Conservation (phyloP, 1,140 invertebrate genomes). For the Neodiprion pinetum region DNA sequence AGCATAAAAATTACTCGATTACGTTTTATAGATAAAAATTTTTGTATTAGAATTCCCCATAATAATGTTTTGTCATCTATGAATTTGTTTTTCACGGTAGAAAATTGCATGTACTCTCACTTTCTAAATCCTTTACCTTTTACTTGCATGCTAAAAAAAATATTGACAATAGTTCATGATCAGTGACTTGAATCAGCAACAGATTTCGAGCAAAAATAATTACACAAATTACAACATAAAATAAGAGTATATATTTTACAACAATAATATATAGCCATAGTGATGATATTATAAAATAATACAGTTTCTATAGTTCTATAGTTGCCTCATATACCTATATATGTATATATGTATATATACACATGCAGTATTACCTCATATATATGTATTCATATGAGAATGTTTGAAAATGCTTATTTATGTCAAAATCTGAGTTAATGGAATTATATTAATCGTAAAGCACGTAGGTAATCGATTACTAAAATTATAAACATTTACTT, state of each 20-base stretch:
- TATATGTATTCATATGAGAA: not conserved
- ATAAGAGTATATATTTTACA: conserved; percentile 23
- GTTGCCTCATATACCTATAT: not conserved
- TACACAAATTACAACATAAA: conserved; percentile 15
- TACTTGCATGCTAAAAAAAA: conserved; percentile 17
- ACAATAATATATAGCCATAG: conserved; percentile 36
- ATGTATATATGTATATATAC: too few relatives aligned
- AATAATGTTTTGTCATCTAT: not conserved
- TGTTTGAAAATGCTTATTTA: not conserved
- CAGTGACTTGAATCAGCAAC: conserved; percentile 26
- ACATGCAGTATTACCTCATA: conserved; percentile 23
- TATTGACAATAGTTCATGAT: conserved; percentile 25
- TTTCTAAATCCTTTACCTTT: not conserved
- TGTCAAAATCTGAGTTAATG: not conserved
- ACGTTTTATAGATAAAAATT: conserved; percentile 26
- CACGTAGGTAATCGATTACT: not conserved
- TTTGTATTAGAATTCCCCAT: conserved; percentile 31
- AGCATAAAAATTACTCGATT: conserved; percentile 55
- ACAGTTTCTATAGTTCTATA: not conserved
- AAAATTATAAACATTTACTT: not conserved
- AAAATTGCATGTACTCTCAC: not conserved
- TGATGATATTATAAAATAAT: conserved; percentile 16
- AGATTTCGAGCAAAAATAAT: conserved; percentile 26
- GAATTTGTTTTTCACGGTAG: too few relatives aligned
- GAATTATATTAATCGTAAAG: not conserved